Evolutionary conservation across 2,113 vertebrate genomes (phyloP).

Genomic region (Ptychochromis oligacanthus): DNA sequence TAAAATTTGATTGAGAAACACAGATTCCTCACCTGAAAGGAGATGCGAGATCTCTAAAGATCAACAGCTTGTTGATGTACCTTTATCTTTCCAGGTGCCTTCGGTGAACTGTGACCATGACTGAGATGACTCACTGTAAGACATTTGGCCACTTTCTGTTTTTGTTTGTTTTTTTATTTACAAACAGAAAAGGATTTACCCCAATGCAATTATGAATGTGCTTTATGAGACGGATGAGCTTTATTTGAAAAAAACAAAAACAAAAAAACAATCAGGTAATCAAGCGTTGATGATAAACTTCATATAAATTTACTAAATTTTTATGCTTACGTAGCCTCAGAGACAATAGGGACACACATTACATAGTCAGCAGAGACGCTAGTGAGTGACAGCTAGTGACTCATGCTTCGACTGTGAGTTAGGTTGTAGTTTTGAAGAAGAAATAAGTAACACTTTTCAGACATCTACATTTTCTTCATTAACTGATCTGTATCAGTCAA

Average conservation of each 20-base stretch:
- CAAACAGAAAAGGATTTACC: neutral
- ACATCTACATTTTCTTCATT: neutral
- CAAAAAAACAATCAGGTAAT: neutral
- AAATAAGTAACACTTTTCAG: too few relatives aligned
- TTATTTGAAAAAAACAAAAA: too few relatives aligned
- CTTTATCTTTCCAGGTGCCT: neutral
- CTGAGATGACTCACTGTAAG: neutral
- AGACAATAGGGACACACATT: neutral
- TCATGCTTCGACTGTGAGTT: neutral
- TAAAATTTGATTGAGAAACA: neutral
- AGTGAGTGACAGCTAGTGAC: neutral
- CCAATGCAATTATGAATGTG: neutral
- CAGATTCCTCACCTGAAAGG: neutral
- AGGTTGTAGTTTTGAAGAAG: neutral
- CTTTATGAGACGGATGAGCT: neutral
- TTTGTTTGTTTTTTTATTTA: neutral
- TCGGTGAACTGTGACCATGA: neutral
- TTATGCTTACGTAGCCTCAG: neutral
- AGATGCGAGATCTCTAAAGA: neutral
- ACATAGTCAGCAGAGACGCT: neutral
- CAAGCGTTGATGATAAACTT: neutral
- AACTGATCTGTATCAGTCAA: neutral
- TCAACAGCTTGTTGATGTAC: neutral
- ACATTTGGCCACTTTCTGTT: too few relatives aligned
- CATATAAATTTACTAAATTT: neutral